Evolutionary conservation across 2,797 vertebrate species (phyloP), one percentile per base, ranked within the genome.

Genomic region (Etheostoma perlongum): DNA sequence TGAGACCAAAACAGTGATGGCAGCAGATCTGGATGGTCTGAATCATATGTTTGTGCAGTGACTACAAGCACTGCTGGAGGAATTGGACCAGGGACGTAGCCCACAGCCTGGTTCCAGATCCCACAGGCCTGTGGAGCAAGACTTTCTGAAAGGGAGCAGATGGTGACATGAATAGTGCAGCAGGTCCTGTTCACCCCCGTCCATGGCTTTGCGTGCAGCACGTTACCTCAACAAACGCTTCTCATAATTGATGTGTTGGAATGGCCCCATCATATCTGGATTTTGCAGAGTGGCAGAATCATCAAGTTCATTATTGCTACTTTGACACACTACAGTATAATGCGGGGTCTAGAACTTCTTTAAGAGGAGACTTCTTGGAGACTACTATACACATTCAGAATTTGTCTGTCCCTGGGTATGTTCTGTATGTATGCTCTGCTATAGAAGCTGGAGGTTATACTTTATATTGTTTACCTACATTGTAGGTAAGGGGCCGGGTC

Each of bases 121-220:
- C 79, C 65, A 69, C 72, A 63, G 82, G 85, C 85, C 74, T 72
- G 87, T 85, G 84, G 89, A 80, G 82, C 72, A 82, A 84, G 81
- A 72, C 77, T 85, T 66, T 79, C 55, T 84, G 90, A 93, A 91
- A 88, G 86, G 81, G 71, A 94, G 89, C 94, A 95, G 94, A 94
- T 94, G 92, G 94, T 86, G 78, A 88, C 93, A 94, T 93, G 91
- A 95, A 93, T 93, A 93, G 90, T 94, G 93, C 91, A 94, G 90
- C 77, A 87, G 86, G 85, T 88, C 81, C 83, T 14, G 64, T 82
- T 87, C 88, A 68, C 81, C 86, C 81, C 86, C 81, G 47, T 82
- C 79, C 81, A 73, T 81, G 84, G 89, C 87, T 84, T 93, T 83
- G 89, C 87, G 83, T 92, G 92, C 90, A 70, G 87, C 91, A 90